phyloP scores from a whole-genome alignment of 2,888 invertebrate species.

The Scaptomyza caliginosa region DNA sequence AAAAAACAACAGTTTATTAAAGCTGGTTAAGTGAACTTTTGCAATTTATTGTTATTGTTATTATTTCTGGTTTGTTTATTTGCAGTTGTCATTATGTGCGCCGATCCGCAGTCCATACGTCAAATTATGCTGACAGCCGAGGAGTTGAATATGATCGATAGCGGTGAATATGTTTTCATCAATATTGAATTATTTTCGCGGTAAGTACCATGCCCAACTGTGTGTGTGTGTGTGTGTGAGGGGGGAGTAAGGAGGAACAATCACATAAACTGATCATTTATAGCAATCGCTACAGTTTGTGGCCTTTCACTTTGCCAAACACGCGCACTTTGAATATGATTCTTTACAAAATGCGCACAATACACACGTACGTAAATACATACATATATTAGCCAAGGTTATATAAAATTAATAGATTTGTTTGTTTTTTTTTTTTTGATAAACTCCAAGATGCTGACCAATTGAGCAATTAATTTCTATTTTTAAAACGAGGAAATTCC shows the following conservation, averaged over 20 bases:
- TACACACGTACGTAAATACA: slow-evolving; percentile 29
- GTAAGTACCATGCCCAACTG: too few species aligned
- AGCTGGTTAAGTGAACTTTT: slow-evolving; percentile 23
- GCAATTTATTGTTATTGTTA: slow-evolving; percentile 20
- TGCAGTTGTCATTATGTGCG: slow-evolving; percentile 98
- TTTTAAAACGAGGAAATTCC: slow-evolving; percentile 72
- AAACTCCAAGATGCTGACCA: slow-evolving; percentile 37
- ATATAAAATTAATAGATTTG: slow-evolving; percentile 61
- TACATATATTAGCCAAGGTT: slow-evolving; percentile 75
- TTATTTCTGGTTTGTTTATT: slow-evolving; percentile 84
- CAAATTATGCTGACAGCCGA: slow-evolving; percentile 97
- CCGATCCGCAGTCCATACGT: slow-evolving; percentile 93
- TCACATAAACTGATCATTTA: slow-evolving; percentile 54
- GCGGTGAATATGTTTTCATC: slow-evolving; percentile 99
- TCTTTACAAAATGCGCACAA: slow-evolving; percentile 71
- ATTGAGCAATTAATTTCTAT: slow-evolving; percentile 58
- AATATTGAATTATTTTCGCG: slow-evolving; percentile 98
- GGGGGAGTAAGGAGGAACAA: too few species aligned
- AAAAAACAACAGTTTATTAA: background rate
- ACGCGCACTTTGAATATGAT: slow-evolving; percentile 71
- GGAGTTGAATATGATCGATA: slow-evolving; percentile 96
- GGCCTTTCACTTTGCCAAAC: slow-evolving; percentile 74
- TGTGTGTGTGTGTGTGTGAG: too few species aligned
- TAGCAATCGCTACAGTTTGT: slow-evolving; percentile 61
- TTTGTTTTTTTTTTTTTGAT: slow-evolving; percentile 54